phyloP scores from a whole-genome alignment of 2,888 invertebrate genomes.

The Strigamia crassipes region DNA sequence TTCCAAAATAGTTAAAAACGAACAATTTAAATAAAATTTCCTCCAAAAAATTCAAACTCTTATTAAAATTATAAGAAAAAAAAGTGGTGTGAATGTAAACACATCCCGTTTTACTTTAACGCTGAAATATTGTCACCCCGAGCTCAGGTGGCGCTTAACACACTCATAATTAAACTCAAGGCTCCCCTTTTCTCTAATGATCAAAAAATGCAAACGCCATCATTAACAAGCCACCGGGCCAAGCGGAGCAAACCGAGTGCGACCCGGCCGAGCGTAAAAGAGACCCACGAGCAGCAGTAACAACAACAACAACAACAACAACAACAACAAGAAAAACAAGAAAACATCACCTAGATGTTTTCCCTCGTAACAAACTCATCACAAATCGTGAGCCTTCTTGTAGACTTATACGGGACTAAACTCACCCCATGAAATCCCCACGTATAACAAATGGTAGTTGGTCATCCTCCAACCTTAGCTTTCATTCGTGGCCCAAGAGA shows the following conservation, averaged over 20 bases:
- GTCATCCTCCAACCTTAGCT: constrained; percentile 38
- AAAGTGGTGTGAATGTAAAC: no score
- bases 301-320: background rate
- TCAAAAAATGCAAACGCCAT: constrained; percentile 50
- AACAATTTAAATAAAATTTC: no score
- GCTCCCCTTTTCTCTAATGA: constrained; percentile 45
- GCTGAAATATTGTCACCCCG: constrained; percentile 37
- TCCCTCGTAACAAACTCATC: constrained; percentile 7
- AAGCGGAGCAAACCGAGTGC: background rate
- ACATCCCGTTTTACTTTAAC: background rate
- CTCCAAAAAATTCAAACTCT: no score
- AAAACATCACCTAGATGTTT: background rate
- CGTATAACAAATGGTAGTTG: constrained; percentile 33
- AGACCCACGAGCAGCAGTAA: background rate
- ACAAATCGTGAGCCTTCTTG: constrained; percentile 42
- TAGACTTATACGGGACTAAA: constrained; percentile 33
- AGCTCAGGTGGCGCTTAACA: constrained; percentile 49
- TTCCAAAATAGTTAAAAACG: background rate
- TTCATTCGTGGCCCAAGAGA: constrained; percentile 42
- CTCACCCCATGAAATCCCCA: constrained; percentile 8
- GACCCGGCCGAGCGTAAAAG: background rate
- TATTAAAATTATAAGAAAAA: no score
- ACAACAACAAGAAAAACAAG: background rate
- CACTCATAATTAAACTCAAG: constrained; percentile 47
- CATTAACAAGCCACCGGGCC: constrained; percentile 47